These are phyloP conservation scores for Eupithecia pulchellata DNA, from an alignment of 2,888 invertebrate species.

Conservation along the genomic window DNA sequence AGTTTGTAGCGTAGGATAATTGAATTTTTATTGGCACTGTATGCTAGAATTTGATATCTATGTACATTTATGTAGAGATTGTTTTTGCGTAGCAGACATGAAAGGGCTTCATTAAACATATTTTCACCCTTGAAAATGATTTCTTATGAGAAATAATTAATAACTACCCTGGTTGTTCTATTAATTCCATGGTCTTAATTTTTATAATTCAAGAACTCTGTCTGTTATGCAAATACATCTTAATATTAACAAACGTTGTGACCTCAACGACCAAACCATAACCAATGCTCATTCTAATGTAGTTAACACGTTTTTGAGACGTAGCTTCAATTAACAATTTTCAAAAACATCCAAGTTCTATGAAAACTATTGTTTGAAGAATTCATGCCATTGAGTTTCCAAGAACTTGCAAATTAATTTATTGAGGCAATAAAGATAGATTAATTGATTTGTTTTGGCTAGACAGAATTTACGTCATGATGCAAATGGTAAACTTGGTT, in stretches of 20 bases:
- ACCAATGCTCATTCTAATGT: constrained; percentile 37
- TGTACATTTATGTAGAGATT: constrained; percentile 31
- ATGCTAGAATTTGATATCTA: constrained; percentile 40
- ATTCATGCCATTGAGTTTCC: no score
- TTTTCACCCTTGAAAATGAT: neutral
- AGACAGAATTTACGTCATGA: neutral
- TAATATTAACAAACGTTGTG: constrained; percentile 38
- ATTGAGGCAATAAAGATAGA: no score
- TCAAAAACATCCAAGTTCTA: neutral
- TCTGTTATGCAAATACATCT: constrained; percentile 25
- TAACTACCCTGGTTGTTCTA: neutral
- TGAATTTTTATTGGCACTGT: constrained; percentile 42
- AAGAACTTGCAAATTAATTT: neutral
- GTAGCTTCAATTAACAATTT: neutral
- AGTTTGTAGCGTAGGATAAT: constrained; percentile 38
- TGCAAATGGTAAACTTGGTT: neutral
- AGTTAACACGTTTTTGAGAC: constrained; percentile 35
- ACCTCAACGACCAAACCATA: constrained; percentile 48
- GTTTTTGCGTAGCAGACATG: constrained; percentile 36
- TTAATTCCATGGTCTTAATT: neutral
- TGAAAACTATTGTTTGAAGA: no score
- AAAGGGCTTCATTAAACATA: neutral
- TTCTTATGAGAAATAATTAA: no score
- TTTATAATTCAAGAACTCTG: neutral
- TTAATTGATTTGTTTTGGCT: neutral